phyloP scores from a whole-genome alignment of 2,888 invertebrate species.

The Dolomedes plantarius region DNA sequence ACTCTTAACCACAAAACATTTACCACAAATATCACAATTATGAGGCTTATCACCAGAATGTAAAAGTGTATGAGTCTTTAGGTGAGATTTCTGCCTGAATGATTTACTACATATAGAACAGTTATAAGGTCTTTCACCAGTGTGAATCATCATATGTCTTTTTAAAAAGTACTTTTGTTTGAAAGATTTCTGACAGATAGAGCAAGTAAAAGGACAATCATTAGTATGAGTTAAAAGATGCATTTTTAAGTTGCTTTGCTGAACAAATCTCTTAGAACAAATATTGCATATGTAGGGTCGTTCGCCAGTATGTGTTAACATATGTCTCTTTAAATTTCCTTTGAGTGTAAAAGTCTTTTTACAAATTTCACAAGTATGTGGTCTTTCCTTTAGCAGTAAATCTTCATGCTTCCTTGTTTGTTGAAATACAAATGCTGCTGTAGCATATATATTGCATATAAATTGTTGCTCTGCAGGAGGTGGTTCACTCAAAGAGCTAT shows the following conservation, averaged over 20 bases:
- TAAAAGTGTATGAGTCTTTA: slow-evolving; percentile 59
- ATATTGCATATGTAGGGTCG: slow-evolving; percentile 59
- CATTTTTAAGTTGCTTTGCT: slow-evolving; percentile 68
- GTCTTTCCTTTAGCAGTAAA: slow-evolving; percentile 27
- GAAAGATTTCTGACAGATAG: slow-evolving; percentile 61
- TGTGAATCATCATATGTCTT: slow-evolving; percentile 69
- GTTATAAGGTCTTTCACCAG: slow-evolving; percentile 64
- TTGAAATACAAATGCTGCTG: slow-evolving; percentile 58
- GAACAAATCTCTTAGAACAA: slow-evolving; percentile 62
- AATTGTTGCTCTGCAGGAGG: slow-evolving; percentile 38
- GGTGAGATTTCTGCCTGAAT: slow-evolving; percentile 65
- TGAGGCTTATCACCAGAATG: slow-evolving; percentile 65
- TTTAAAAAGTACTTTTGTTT: slow-evolving; percentile 68
- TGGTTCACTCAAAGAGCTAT: slow-evolving; percentile 23
- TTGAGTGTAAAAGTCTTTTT: slow-evolving; percentile 68
- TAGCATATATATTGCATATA: slow-evolving; percentile 53
- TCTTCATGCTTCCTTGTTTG: slow-evolving; percentile 31
- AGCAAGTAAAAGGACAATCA: slow-evolving; percentile 59
- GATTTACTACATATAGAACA: slow-evolving; percentile 60
- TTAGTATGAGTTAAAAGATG: slow-evolving; percentile 61
- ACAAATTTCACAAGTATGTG: slow-evolving; percentile 47
- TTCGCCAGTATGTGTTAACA: slow-evolving; percentile 66
- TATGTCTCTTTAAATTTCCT: slow-evolving; percentile 64
- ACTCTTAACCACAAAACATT: slow-evolving; percentile 67
- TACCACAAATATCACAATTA: slow-evolving; percentile 65